phyloP scores from a whole-genome alignment of 2,113 vertebrate species.

The Jacana jacana region DNA sequence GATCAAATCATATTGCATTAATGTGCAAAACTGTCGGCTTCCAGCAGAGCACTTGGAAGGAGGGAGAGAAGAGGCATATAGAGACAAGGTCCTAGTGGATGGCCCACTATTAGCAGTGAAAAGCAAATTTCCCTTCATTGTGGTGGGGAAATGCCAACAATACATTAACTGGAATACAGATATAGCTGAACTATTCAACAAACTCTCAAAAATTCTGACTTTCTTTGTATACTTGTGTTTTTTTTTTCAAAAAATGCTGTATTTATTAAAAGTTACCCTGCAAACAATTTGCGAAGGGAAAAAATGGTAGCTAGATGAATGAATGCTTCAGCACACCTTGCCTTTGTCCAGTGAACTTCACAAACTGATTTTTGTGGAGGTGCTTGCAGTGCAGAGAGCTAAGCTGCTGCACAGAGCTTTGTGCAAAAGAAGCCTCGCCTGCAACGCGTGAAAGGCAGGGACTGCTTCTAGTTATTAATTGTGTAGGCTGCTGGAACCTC shows the following conservation, averaged over 20 bases:
- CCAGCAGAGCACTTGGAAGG: neutral
- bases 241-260: neutral
- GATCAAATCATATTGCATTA: neutral
- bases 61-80: neutral
- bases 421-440: neutral
- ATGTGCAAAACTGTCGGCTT: neutral
- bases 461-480: neutral
- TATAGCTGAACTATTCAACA: neutral
- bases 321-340: neutral
- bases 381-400: neutral
- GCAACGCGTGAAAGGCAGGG: accelerated
- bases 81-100: neutral
- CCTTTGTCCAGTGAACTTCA: neutral
- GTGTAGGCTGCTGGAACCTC: neutral
- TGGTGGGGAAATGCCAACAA: neutral
- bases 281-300: neutral
- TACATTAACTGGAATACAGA: neutral
- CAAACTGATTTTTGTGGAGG: neutral
- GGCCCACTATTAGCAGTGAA: neutral
- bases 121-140: neutral
- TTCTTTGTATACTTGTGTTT: neutral
- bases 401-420: neutral
- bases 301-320: neutral
- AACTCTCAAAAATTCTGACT: neutral
- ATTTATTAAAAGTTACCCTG: neutral